Conservation (phyloP, 2,797 vertebrate genomes). For the Macropodus opercularis region DNA sequence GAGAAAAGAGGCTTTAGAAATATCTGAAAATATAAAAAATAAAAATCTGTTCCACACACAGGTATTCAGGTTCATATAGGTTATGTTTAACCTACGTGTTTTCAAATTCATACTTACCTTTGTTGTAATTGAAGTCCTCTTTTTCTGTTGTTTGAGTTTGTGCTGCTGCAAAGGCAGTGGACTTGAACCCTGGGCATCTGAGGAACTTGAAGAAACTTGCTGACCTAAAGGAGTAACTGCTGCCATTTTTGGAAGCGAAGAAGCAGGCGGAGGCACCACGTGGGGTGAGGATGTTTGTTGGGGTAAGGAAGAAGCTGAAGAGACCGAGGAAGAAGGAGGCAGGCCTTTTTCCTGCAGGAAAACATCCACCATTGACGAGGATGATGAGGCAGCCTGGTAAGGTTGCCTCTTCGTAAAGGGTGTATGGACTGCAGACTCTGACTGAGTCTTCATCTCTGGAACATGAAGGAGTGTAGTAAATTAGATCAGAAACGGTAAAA, state of each 20-base stretch:
- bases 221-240: constrained; percentile 82
- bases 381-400: constrained; percentile 84
- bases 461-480: neutral
- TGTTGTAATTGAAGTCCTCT: constrained; percentile 91
- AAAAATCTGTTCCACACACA: neutral
- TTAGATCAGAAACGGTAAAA: neutral
- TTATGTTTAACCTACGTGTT: too few relatives aligned
- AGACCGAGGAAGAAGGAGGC: constrained; percentile 71
- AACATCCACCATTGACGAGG: constrained; percentile 94
- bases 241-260: constrained; percentile 87
- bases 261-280: constrained; percentile 76
- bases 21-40: neutral
- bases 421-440: constrained; percentile 87
- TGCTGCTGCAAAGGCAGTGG: constrained; percentile 96
- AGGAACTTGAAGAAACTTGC: constrained; percentile 91
- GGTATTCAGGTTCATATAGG: too few relatives aligned
- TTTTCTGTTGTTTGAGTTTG: constrained; percentile 97
- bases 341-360: constrained; percentile 94
- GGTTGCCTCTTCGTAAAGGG: constrained; percentile 94
- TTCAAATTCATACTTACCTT: constrained; percentile 79
- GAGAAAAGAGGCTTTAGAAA: constrained; percentile 1
- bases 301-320: constrained; percentile 72
- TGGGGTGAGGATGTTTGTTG: constrained; percentile 78
- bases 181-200: constrained; percentile 92
- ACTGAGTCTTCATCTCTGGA: constrained; percentile 90